These are phyloP conservation scores for Drosophila differens DNA, from an alignment of 2,888 invertebrate genomes.

Conservation along the genomic window DNA sequence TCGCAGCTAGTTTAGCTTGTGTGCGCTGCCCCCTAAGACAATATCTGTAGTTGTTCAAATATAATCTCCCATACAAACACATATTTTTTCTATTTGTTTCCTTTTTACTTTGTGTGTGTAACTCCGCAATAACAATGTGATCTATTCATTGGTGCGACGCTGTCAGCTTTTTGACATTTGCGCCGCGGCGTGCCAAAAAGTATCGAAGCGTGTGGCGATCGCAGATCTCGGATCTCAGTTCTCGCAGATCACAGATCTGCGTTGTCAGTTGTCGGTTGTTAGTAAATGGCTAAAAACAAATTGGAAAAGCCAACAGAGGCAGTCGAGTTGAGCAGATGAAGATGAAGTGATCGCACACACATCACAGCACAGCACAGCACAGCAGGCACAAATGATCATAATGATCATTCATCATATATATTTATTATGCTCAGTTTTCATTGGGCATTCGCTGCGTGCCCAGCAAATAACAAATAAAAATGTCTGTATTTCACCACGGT, in stretches of 20 bases:
- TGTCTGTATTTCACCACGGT: conserved; percentile 55
- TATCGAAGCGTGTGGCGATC: conserved; percentile 74
- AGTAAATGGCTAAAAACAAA: conserved; percentile 60
- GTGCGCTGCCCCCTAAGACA: conserved; percentile 31
- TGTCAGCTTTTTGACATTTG: conserved; percentile 64
- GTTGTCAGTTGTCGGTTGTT: conserved; percentile 33
- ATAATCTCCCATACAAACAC: conserved; percentile 14
- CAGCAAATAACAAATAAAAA: conserved; percentile 72
- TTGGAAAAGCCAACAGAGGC: conserved; percentile 71
- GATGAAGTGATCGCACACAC: conserved; percentile 50
- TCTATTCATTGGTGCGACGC: conserved; percentile 61
- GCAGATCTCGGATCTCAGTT: conserved; percentile 20
- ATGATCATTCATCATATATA: conserved; percentile 73
- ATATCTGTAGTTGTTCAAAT: conserved; percentile 40
- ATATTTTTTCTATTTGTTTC: background rate
- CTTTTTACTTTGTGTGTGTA: background rate
- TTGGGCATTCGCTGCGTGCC: conserved; percentile 50
- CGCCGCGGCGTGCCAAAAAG: conserved; percentile 72
- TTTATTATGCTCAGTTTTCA: conserved; percentile 55
- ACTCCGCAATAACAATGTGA: conserved; percentile 53
- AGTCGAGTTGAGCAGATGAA: conserved; percentile 39
- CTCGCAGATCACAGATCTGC: conserved; percentile 34
- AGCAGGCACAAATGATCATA: conserved; percentile 53
- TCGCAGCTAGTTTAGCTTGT: conserved; percentile 14
- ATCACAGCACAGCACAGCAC: conserved; percentile 32